phyloP scores from a whole-genome alignment of 2,113 vertebrate species.

The Amazona guildingii region DNA sequence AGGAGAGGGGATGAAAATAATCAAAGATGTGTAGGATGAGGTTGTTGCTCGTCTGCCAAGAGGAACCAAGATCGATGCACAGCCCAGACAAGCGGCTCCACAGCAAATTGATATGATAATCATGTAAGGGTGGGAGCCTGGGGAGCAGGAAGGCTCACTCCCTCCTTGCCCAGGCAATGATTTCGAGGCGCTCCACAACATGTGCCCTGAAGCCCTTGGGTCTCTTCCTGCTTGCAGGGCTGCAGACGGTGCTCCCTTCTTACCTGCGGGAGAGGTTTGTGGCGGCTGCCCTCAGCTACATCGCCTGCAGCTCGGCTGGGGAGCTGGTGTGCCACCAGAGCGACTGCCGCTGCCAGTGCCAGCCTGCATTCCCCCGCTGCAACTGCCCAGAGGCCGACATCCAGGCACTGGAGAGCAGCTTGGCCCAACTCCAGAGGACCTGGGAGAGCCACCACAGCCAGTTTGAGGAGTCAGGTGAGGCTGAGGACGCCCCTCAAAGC shows the following conservation, averaged over 20 bases:
- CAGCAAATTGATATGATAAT: slow-evolving; percentile 17
- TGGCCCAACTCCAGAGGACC: slow-evolving; percentile 84
- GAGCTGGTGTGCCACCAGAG: slow-evolving; percentile 89
- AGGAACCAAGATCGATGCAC: slow-evolving; percentile 19
- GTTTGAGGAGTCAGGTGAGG: slow-evolving; percentile 92
- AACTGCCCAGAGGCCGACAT: slow-evolving; percentile 93
- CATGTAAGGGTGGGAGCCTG: not conserved
- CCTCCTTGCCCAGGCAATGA: accelerated
- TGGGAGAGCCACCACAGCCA: slow-evolving; percentile 86
- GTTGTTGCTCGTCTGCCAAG: slow-evolving; percentile 26
- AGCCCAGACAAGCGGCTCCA: slow-evolving; percentile 51
- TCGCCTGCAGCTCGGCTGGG: slow-evolving; percentile 92
- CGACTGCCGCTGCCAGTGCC: slow-evolving; percentile 94
- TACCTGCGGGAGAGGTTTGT: slow-evolving; percentile 91
- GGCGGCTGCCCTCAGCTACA: slow-evolving; percentile 93
- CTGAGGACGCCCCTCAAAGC: not conserved
- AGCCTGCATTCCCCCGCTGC: slow-evolving; percentile 86
- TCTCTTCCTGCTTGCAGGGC: slow-evolving; percentile 70
- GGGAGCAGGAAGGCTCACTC: not conserved
- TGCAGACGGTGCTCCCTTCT: slow-evolving; percentile 91
- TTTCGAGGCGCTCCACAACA: accelerated
- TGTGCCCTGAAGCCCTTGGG: not conserved
- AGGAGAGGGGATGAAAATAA: not conserved
- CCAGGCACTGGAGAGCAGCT: slow-evolving; percentile 89
- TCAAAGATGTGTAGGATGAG: slow-evolving; percentile 45